Conservation (phyloP, 2,797 vertebrate genomes). For the Xerus rutilus region DNA sequence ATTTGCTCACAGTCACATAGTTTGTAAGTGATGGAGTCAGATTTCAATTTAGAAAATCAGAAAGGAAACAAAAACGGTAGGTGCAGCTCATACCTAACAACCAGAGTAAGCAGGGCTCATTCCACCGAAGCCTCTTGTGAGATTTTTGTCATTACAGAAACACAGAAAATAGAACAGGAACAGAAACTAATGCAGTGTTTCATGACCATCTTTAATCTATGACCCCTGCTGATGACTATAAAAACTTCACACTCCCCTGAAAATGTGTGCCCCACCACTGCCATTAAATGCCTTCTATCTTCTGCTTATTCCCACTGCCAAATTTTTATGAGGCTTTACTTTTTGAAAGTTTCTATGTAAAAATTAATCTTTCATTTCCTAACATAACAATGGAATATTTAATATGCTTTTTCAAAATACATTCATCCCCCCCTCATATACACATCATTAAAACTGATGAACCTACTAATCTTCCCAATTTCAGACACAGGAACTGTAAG, state of each 20-base stretch:
- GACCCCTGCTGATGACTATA: conserved; percentile 5
- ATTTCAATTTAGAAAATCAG: conserved; percentile 45
- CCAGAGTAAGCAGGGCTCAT: neutral
- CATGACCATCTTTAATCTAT: conserved; percentile 57
- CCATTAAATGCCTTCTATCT: neutral
- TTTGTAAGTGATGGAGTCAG: neutral
- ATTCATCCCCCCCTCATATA: conserved; percentile 21
- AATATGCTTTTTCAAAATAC: conserved; percentile 55
- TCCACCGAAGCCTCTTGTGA: neutral
- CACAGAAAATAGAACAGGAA: conserved; percentile 13
- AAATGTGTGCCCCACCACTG: neutral
- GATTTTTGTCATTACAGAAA: neutral
- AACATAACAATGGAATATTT: neutral
- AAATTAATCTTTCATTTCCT: conserved; percentile 52
- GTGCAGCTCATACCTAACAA: neutral
- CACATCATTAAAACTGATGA: neutral
- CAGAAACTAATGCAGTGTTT: conserved; percentile 58
- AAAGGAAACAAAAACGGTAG: conserved; percentile 11
- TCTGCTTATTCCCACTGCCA: neutral
- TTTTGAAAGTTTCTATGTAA: conserved; percentile 47
- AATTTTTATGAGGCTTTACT: conserved; percentile 29
- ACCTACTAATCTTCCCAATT: neutral
- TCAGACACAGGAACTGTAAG: neutral
- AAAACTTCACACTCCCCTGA: neutral
- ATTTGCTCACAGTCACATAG: conserved; percentile 3